These are phyloP conservation scores for Crotalus tigris DNA, from an alignment of 2,113 vertebrate genomes.

Conservation along the genomic window DNA sequence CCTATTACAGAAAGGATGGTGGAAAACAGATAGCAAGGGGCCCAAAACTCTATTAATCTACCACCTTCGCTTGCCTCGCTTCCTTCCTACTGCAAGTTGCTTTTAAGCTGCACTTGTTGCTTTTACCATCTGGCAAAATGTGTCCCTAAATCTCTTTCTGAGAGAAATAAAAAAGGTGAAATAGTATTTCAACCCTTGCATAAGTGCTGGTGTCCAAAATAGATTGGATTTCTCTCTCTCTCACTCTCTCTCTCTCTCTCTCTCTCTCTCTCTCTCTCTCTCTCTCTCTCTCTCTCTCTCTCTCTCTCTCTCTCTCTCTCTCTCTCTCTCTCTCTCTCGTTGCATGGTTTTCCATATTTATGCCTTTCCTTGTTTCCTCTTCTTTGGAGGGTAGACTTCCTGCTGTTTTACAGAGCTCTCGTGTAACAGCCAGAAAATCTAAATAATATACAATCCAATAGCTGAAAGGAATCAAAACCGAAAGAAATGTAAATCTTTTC, in stretches of 20 bases:
- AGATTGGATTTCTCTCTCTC: not conserved
- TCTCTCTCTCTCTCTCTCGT: not conserved
- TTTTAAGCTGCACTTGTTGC: constrained; percentile 24
- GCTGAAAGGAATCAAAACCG: not conserved
- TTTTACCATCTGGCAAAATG: constrained; percentile 1
- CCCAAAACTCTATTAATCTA: constrained; percentile 53
- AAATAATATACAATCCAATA: not conserved
- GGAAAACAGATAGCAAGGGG: constrained; percentile 43
- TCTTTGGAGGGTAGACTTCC: not conserved
- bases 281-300: not conserved
- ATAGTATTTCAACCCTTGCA: constrained; percentile 27
- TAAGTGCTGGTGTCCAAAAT: not conserved
- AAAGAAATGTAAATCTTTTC: not conserved
- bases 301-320: not conserved
- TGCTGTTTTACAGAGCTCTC: not conserved
- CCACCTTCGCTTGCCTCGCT: constrained; percentile 14
- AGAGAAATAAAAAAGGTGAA: constrained; percentile 23
- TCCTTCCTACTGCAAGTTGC: constrained; percentile 42
- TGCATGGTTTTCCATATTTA: not conserved
- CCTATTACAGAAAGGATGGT: constrained; percentile 30
- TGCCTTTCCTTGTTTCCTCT: not conserved
- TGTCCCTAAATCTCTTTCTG: constrained; percentile 15
- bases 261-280: not conserved
- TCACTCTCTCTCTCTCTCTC: not conserved
- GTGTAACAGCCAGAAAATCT: not conserved